Base-by-base conservation (phyloP, 2,888 invertebrate genomes). In the Endotricha flammealis region DNA sequence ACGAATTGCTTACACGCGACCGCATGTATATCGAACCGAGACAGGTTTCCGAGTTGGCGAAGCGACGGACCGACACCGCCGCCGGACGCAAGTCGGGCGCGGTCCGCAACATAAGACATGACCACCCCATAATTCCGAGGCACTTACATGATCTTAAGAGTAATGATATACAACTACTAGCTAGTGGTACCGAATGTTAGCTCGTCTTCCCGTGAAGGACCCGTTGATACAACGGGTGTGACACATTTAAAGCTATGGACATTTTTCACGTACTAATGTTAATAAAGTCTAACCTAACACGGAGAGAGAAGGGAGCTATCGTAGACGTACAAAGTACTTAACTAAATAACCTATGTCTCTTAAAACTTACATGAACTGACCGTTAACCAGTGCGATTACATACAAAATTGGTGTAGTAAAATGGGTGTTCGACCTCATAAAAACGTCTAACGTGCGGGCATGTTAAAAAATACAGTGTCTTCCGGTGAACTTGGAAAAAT, bases 181-280 rank as follows among this genome's bases (percentile, higher is more conserved):
- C 78, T 82, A 82, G 70, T 76, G 79, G 77, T 77, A 78, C 73
- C 67, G 64, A 73, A 72, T 69, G 65, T 71, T 65, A 78, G 78
- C 79, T 78, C 77, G 73, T 72, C 74, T 62, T 63, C 72, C 75
- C 69, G 70, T 63, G 59, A 68, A 61, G 72, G 77, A 70, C 76
- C 82, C 83, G 75, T 82, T 82, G 82, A 83, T 83, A 82, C 85
- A 81, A 83, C 85, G 80, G 81, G 66, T 60, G 74, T 71, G 80
- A 78, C 76, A 80, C 79, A 72, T 74, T 83, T 85, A 85, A 86
- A 85, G 85, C 86, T 86, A 86, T 86, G 83, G 85, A 85, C 85
- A 82, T 80, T 76, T 81, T 77, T 81, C 77, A 81, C 79, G 56
- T 76, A 76, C 79, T 79, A 82, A 73, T 64, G 63, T 71, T 74